These are phyloP conservation scores for Teleiodes luculella DNA, from an alignment of 2,888 invertebrate genomes.

Conservation along the genomic window DNA sequence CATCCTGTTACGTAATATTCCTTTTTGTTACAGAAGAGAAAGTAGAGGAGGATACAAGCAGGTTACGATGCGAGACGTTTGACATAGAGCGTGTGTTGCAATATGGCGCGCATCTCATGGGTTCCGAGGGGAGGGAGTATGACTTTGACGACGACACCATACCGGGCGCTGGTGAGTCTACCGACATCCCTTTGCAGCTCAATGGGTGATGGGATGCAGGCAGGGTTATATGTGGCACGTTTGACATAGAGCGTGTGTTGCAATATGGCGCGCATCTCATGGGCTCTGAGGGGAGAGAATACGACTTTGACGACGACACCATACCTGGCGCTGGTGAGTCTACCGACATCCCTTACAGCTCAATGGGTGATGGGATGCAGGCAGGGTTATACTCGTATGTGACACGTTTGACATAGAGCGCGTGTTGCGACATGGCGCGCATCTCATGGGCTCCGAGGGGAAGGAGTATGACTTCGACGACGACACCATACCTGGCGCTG, in stretches of 20 bases:
- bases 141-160: slow-evolving; percentile 82
- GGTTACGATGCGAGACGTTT: slow-evolving; percentile 87
- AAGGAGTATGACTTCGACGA: no score
- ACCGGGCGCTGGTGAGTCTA: slow-evolving; percentile 44
- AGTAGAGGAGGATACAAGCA: slow-evolving; percentile 66
- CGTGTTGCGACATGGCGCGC: no score
- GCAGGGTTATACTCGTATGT: no score
- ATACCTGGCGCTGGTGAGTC: slow-evolving; percentile 48
- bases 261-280: slow-evolving; percentile 90
- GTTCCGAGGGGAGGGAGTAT: slow-evolving; percentile 94
- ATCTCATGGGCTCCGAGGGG: no score
- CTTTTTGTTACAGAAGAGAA: slow-evolving; percentile 48
- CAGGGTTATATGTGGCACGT: slow-evolving; percentile 44
- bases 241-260: not conserved
- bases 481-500: no score
- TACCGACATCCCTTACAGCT: no score
- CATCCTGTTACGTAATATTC: no score
- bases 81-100: slow-evolving; percentile 88
- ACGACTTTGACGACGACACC: slow-evolving; percentile 84
- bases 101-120: slow-evolving; percentile 91
- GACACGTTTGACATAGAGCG: no score
- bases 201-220: no score
- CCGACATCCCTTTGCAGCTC: not conserved
- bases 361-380: no score
- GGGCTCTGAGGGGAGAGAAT: slow-evolving; percentile 94